Base-by-base conservation (phyloP, 92 coral and sea anemone genomes). In the Blastomussa wellsi region DNA sequence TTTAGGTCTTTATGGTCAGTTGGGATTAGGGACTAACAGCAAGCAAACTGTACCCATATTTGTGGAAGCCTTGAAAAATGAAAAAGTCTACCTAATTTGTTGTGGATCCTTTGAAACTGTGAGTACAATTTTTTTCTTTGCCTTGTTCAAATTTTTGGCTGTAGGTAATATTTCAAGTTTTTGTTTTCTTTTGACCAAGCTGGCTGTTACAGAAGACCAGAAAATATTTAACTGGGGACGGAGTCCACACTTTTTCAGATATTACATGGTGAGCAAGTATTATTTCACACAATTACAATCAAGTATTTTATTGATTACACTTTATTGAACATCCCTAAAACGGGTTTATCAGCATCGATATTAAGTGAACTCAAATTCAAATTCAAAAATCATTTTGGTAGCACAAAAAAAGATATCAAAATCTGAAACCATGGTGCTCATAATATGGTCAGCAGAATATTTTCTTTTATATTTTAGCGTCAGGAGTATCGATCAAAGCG, bases 31-130 rank as follows among this genome's bases (percentile, higher is more conserved):
- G 44, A 85, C 94, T 37, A 93, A 78, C 82, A 67, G 87, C 85
- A 96, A 96, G 72, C 98, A 92, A 17, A 81, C 96, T 10, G 49
- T 86, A 53, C 99, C 99, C 2, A 77, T 79, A 71, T 78, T 87
- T 47, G 99, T 96, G 16, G 95, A 94, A 55, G 84, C 88, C 24
- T 80, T 96, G 37, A 86, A 87, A 82, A 57, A 94, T n/a, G 93
- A 96, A 79, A 89, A 81, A 72, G 89, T 92, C 44, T 95, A 93
- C 65, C 86, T 92, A 77, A 72, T 96, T 39, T 92, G 99, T 80
- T 96, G 99, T 86, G 99, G 99, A 12, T 94, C 99, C 8, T 96
- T 96, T 89, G 99, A 94, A 80, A 94, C 99, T 84, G 99, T 94
- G 82, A 85, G 96, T 82, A 36, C 1, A 7, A 9, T 13, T 31